These are phyloP conservation scores for Forbesichthys agassizii DNA, from an alignment of 2,113 vertebrate species.

Conservation along the genomic window DNA sequence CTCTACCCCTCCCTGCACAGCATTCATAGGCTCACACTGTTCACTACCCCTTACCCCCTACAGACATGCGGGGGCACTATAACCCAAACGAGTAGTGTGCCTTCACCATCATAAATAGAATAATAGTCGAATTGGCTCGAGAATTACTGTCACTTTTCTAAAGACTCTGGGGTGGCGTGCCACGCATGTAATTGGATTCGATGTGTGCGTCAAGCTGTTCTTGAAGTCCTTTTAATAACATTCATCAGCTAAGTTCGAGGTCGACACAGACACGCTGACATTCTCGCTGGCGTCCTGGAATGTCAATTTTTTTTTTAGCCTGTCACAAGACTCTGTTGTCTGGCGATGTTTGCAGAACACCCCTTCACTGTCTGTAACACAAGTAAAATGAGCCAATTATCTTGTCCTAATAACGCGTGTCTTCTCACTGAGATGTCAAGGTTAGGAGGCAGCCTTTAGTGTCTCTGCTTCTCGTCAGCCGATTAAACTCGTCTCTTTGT, in stretches of 20 bases:
- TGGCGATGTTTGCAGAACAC: conserved; percentile 11
- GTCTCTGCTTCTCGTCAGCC: conserved; percentile 52
- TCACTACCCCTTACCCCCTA: too few species aligned
- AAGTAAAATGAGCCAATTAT: conserved; percentile 49
- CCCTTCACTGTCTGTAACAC: conserved; percentile 18
- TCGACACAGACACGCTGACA: not conserved
- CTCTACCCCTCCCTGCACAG: too few species aligned
- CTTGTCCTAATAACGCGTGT: conserved; percentile 20
- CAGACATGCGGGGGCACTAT: too few species aligned
- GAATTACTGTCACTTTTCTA: not conserved
- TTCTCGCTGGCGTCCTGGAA: not conserved
- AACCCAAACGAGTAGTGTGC: too few species aligned
- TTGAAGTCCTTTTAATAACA: not conserved
- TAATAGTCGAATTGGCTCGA: not conserved
- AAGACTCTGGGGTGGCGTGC: not conserved
- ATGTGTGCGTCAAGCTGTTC: not conserved
- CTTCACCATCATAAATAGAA: not conserved
- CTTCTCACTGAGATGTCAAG: conserved; percentile 30
- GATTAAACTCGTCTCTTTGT: conserved; percentile 55
- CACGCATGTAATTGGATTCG: not conserved
- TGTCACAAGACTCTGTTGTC: conserved; percentile 5
- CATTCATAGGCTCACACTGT: too few species aligned
- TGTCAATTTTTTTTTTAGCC: not conserved
- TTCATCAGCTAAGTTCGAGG: not conserved
- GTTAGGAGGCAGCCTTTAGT: conserved; percentile 43